Percentiles rank a stretch among this genome's conserved stretches.
These are phyloP conservation scores for Rapana venosa DNA, from an alignment of 2,888 invertebrate species.

Conservation along the genomic window DNA sequence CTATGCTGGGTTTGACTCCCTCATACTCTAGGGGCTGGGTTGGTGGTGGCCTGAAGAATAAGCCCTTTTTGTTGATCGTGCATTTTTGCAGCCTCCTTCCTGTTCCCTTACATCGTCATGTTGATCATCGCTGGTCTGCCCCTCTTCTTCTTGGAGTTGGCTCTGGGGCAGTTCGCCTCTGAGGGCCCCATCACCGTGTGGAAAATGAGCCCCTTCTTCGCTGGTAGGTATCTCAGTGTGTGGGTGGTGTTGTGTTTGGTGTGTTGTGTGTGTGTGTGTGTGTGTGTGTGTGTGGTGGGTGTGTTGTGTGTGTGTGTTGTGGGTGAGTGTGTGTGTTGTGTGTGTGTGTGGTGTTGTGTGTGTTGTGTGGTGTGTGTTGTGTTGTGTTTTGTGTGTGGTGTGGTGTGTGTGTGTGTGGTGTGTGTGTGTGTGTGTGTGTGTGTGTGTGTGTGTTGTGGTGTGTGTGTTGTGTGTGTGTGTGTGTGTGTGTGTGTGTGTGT, in stretches of 20 bases:
- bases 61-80: neutral
- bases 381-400: no score
- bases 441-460: no score
- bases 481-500: neutral
- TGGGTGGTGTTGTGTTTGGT: no score
- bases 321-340: no score
- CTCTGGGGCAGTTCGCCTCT: constrained; percentile 73
- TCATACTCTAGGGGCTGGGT: neutral
- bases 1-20: neutral
- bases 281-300: no score
- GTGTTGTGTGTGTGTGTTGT: no score
- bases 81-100: constrained; percentile 66
- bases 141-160: constrained; percentile 71
- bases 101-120: constrained; percentile 72
- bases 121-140: constrained; percentile 69
- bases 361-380: no score
- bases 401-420: no score
- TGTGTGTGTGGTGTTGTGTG: no score
- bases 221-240: constrained; percentile 54
- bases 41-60: neutral
- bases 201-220: constrained; percentile 69
- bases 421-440: no score
- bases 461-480: neutral
- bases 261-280: no score
- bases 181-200: constrained; percentile 73